Base-by-base conservation (phyloP, 2,113 vertebrate species). In the Actinemys pallida region DNA sequence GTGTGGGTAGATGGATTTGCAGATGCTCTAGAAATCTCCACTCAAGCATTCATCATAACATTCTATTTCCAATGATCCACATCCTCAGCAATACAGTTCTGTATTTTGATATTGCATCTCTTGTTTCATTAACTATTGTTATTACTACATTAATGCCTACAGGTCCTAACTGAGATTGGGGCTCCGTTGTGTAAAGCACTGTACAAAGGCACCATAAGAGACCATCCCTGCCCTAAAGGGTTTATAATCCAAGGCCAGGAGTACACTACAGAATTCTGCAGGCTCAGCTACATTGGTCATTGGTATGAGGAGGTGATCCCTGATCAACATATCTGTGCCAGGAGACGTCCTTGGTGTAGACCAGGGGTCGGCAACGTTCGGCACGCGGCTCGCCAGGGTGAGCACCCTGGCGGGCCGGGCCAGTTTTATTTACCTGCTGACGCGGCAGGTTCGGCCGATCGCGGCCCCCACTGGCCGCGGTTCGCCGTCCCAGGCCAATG, bases 131-230 rank as follows among this genome's bases (percentile, higher is more conserved):
- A 14, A 57, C 31, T 76, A 47, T 31, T 31, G 56, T 91, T 80
- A 45, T 16, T 80, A 75, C 42, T 57, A 47, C 12, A 45, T 29
- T 11, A 16, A 78, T 14, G 42, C 13, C 25, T 47, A 47, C 3
- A 6, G 42, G 75, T 29, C 42, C 42, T 45, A 93, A 83, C 29
- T 87, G 11, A 89, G 81, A 54, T 42, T 42, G 27, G 11, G 20
- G 56, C 25, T n/a, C 25, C 12, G 1, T 78, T 47, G 29, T 89
- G 2, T 69, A 14, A 59, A 57, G 42, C 85, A 42, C 13, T 27
- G 29, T 85, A 88, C 45, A 89, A 87, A 87, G 16, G 9, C 10
- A 87, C 82, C 24, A 85, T 86, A 88, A 80, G 3, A 86, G 94
- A 75, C 8, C 81, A 57, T 0, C 1, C 35, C 0, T 75, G 19